Evolutionary conservation across 2,113 vertebrate genomes (phyloP).

Genomic region (Poeciliopsis retropinna): DNA sequence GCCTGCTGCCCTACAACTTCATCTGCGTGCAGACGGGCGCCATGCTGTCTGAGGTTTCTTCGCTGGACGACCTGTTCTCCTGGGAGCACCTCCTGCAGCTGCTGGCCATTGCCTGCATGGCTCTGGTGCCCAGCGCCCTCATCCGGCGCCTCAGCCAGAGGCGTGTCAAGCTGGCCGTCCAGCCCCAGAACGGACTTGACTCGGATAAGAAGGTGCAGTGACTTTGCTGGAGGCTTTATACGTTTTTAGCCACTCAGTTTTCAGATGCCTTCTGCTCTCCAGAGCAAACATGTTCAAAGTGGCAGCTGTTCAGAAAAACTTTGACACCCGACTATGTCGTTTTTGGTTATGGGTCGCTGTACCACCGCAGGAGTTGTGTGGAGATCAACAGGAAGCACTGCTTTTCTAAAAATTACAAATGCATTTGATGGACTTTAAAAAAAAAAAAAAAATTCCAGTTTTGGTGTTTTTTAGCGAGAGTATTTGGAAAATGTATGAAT

Average conservation of each 20-base stretch:
- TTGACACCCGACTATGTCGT: neutral
- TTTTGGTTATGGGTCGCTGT: neutral
- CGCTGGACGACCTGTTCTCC: slow-evolving; percentile 92
- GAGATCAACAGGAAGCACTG: neutral
- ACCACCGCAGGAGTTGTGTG: neutral
- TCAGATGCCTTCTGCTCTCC: neutral
- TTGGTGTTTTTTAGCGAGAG: slow-evolving; percentile 15
- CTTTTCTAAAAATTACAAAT: neutral
- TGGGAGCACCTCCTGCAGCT: slow-evolving; percentile 89
- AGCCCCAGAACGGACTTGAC: slow-evolving; percentile 41
- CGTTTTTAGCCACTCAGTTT: neutral
- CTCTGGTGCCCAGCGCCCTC: slow-evolving; percentile 89
- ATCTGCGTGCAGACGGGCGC: slow-evolving; percentile 97
- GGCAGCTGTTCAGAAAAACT: slow-evolving; percentile 7
- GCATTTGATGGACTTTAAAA: slow-evolving; percentile 23
- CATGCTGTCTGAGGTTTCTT: slow-evolving; percentile 91
- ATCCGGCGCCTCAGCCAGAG: slow-evolving; percentile 86
- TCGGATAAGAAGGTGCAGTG: slow-evolving; percentile 82
- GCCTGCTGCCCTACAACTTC: slow-evolving; percentile 96
- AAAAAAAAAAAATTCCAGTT: neutral
- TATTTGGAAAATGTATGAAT: slow-evolving; percentile 14
- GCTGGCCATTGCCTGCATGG: slow-evolving; percentile 87
- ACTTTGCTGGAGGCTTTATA: slow-evolving; percentile 39
- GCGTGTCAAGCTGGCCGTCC: slow-evolving; percentile 76
- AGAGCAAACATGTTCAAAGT: slow-evolving; percentile 13